Evolutionary conservation across 2,888 invertebrate species (phyloP).

Genomic region (Dione juno): DNA sequence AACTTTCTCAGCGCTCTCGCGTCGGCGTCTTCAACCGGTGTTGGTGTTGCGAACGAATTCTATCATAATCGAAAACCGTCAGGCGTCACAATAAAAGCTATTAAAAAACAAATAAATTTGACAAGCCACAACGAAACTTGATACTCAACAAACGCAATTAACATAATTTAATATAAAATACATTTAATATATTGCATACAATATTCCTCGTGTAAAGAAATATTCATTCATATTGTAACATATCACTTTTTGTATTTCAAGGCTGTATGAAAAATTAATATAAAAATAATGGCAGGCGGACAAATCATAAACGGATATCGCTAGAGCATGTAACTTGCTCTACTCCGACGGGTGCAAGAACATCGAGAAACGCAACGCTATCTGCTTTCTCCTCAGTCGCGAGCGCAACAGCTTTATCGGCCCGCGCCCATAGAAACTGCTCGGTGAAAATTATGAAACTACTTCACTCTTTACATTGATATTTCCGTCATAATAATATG

Average conservation of each 20-base stretch:
- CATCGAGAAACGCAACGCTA: constrained; percentile 72
- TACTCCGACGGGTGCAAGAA: constrained; percentile 58
- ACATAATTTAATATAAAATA: background rate
- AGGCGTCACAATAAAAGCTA: constrained; percentile 13
- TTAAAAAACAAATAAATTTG: background rate
- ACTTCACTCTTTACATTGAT: constrained; percentile 48
- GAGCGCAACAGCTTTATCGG: constrained; percentile 62
- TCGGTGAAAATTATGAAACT: constrained; percentile 75
- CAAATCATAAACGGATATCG: constrained; percentile 37
- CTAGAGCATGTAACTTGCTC: constrained; percentile 51
- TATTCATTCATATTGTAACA: constrained; percentile 11
- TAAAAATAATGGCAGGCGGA: constrained; percentile 7
- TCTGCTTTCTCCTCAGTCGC: constrained; percentile 72
- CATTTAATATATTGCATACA: background rate
- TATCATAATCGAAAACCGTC: constrained; percentile 24
- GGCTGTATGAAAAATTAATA: background rate
- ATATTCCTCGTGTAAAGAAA: background rate
- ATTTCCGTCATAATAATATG: constrained; percentile 31
- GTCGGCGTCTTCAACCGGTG: constrained; percentile 49
- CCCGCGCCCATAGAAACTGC: constrained; percentile 67
- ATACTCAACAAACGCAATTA: background rate
- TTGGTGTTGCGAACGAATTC: constrained; percentile 31
- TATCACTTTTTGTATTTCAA: background rate
- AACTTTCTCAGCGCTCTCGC: constrained; percentile 76
- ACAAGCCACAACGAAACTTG: background rate